Conservation (phyloP, 2,113 vertebrate species). For the Cyphomyrus discorhynchus region DNA sequence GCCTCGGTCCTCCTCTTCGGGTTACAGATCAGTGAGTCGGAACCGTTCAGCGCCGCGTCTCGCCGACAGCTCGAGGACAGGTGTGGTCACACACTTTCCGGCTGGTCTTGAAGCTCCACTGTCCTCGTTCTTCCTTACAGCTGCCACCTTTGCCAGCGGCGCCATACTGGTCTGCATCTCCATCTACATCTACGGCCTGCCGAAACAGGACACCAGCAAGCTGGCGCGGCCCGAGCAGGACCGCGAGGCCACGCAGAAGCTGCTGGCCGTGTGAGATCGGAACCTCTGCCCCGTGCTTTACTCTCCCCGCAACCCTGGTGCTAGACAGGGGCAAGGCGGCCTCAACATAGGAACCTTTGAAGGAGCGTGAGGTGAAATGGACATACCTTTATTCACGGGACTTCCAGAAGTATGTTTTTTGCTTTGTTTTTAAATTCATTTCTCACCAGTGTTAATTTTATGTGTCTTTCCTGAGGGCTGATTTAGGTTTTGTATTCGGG, state of each 20-base stretch:
- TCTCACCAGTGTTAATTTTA: background rate
- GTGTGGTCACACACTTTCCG: no score
- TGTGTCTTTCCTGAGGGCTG: background rate
- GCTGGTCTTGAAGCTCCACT: background rate
- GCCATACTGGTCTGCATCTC: constrained; percentile 84
- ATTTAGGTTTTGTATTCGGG: background rate
- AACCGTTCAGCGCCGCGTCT: background rate
- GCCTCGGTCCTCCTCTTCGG: constrained; percentile 88
- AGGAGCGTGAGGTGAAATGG: background rate
- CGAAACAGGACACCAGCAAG: constrained; percentile 80
- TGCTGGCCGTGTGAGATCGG: constrained; percentile 60
- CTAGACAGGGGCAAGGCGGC: background rate
- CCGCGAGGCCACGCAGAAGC: constrained; percentile 60
- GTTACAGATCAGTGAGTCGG: constrained; percentile 85
- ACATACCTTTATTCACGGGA: background rate
- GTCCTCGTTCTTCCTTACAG: constrained; percentile 52
- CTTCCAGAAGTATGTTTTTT: background rate
- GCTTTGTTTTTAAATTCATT: background rate
- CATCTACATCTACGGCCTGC: constrained; percentile 91
- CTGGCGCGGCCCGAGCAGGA: constrained; percentile 40
- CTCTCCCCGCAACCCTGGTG: background rate
- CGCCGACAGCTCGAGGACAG: no score
- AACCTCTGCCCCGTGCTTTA: background rate
- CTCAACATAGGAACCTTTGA: background rate
- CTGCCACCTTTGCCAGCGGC: constrained; percentile 71